Base-by-base conservation (phyloP, 2,888 invertebrate species). In the Drepana falcataria region DNA sequence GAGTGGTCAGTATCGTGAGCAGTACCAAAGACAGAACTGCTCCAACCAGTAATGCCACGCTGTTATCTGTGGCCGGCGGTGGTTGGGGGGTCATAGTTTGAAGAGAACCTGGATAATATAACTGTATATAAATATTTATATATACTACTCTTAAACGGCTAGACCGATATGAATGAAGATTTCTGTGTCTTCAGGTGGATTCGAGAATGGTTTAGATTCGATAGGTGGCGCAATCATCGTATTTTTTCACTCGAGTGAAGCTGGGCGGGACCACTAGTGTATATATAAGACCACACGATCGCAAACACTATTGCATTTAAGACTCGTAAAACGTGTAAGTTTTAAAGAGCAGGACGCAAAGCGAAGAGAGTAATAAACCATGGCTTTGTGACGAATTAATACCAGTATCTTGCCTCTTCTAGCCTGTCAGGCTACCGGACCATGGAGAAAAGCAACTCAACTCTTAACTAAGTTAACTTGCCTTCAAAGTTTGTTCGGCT, bases 81-180 rank as follows among this genome's bases (percentile, higher is more conserved):
- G 77, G 67, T 0, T 85, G 80, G 4, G 81, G 85, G 0, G 88
- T 89, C 83, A 90, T 82, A 0, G 90, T 91, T 78, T 90, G 91
- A 2, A 91, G 83, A 7, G 90, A 87, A 58, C 82, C 91, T 91
- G 66, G 2, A 34, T 5, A 52, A 4, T 52, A 57, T 37, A 53
- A 44, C 2, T 21, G 35, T 44, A 55, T 35, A 35, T 47, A 21
- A 34, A 49, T 34, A 35, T 9, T 21, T 40, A 2, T 3, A 40
- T 7, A 2, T 40, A 1, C 4, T 4, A 2, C 2, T 40, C 4
- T 6, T 40, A 40, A 40, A 40, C 4, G 40, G 4, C 40, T 40
- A 21, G 21, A 21, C 21, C 21, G 21, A 21, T 21, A 21, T 21
- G 21, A 21, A n/a, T n/a, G n/a, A n/a, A n/a, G n/a, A 37, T 21